Percentiles rank a stretch among this genome's conserved stretches.
phyloP scores from a whole-genome alignment of 2,888 invertebrate genomes.

The Ornithoptera alexandrae region DNA sequence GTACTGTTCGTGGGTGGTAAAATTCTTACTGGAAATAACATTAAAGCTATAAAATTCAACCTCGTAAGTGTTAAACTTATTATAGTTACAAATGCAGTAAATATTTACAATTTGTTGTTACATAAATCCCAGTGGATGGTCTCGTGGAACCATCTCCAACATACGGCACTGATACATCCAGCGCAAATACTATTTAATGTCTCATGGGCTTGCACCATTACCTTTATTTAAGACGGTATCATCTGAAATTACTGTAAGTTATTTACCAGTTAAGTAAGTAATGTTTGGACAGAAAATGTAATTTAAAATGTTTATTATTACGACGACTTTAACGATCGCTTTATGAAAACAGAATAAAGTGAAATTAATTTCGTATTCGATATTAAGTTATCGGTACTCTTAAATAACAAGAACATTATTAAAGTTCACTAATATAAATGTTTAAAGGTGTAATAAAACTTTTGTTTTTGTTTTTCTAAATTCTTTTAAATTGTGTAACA shows the following conservation, averaged over 20 bases:
- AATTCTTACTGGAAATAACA: constrained; percentile 13
- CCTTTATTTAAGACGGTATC: constrained; percentile 12
- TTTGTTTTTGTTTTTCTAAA: too few species aligned
- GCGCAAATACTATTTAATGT: constrained; percentile 19
- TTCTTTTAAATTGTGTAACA: too few species aligned
- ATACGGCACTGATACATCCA: constrained; percentile 1
- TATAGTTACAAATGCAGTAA: constrained; percentile 21
- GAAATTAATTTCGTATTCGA: constrained; percentile 2
- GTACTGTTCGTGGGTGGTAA: constrained; percentile 19
- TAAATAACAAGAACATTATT: not conserved
- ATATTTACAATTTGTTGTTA: constrained; percentile 12
- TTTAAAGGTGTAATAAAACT: too few species aligned
- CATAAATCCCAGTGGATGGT: constrained; percentile 4
- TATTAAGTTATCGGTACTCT: not conserved
- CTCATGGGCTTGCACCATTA: constrained; percentile 8
- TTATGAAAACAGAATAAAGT: constrained; percentile 14
- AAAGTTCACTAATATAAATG: not conserved
- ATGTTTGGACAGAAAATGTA: constrained; percentile 17
- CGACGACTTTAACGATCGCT: constrained; percentile 14
- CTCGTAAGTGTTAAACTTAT: constrained; percentile 18
- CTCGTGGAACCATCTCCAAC: not conserved
- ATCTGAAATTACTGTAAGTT: not conserved
- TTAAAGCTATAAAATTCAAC: constrained; percentile 21
- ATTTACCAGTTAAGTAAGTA: constrained; percentile 9
- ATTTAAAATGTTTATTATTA: constrained; percentile 18